A percentile compares a stretch with the other conserved stretches of the same genome.
Conservation (phyloP, 2,113 vertebrate species). For the Mellivora capensis region DNA sequence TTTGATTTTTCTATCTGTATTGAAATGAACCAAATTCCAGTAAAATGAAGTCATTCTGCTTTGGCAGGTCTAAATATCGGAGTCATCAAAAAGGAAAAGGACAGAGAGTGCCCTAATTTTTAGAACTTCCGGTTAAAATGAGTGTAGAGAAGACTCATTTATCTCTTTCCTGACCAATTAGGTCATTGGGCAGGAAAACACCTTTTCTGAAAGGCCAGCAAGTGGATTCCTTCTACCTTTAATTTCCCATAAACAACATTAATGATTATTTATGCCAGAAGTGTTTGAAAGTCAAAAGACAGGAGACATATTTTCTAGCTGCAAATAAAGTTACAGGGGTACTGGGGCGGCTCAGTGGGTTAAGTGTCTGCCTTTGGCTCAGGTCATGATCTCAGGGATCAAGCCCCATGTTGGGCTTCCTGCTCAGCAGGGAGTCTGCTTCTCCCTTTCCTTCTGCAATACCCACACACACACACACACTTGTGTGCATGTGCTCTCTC, state of each 20-base stretch:
- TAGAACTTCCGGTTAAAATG: constrained; percentile 1
- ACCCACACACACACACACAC: background rate
- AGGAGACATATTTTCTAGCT: constrained; percentile 17
- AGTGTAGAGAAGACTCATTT: constrained; percentile 30
- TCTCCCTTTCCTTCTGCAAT: background rate
- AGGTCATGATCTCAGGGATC: background rate
- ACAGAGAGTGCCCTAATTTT: constrained; percentile 17
- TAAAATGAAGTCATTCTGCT: constrained; percentile 41
- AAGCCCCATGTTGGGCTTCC: background rate
- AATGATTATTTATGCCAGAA: background rate
- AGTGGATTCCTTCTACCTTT: constrained; percentile 40
- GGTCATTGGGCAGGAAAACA: constrained; percentile 62
- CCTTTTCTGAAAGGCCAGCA: constrained; percentile 64
- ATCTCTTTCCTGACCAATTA: constrained; percentile 64
- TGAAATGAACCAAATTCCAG: constrained; percentile 51
- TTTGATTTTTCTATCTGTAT: constrained; percentile 42
- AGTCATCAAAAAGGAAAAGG: constrained; percentile 25
- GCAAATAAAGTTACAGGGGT: constrained; percentile 17
- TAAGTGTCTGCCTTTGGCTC: background rate
- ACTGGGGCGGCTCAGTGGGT: background rate
- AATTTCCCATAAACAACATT: constrained; percentile 36
- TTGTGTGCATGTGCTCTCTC: background rate
- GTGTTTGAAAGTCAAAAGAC: constrained; percentile 17
- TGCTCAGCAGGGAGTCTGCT: background rate
- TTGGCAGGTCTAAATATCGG: constrained; percentile 37